Percentiles rank a stretch among this genome's conserved stretches.
phyloP scores from a whole-genome alignment of 1,140 invertebrate genomes.

The Reticulitermes speratus region DNA sequence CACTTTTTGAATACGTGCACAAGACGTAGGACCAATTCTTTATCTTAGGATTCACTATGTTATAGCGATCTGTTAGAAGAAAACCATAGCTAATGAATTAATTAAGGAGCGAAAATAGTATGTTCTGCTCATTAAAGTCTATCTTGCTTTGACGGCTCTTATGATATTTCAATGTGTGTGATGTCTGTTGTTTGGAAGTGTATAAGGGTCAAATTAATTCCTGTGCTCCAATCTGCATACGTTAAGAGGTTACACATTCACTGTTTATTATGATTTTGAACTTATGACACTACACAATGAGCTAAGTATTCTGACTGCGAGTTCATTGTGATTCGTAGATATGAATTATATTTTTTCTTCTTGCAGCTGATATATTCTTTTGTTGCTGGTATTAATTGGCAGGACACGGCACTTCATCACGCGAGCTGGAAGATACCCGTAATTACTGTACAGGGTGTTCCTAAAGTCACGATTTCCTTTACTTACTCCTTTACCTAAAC shows the following conservation, averaged over 20 bases:
- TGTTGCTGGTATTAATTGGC: not conserved
- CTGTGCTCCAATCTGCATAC: not conserved
- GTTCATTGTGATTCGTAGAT: conserved; percentile 3
- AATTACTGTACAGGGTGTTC: not conserved
- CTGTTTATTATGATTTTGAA: conserved; percentile 2
- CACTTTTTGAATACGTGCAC: no score
- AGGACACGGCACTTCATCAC: no score
- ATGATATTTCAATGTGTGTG: no score
- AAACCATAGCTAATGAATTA: no score
- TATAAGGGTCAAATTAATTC: not conserved
- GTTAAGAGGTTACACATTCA: not conserved
- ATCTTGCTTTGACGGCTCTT: not conserved
- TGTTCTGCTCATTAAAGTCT: not conserved
- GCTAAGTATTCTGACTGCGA: not conserved
- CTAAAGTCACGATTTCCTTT: no score
- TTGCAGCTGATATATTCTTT: not conserved
- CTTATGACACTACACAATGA: not conserved
- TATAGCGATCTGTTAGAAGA: no score
- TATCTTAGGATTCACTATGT: no score
- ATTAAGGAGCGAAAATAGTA: no score
- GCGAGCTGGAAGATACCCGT: not conserved
- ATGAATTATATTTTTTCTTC: not conserved
- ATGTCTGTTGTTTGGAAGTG: no score
- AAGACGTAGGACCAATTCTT: no score
- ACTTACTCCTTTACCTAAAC: no score